These are phyloP conservation scores for Bombus picipes DNA, from an alignment of 1,140 invertebrate genomes.

Conservation along the genomic window DNA sequence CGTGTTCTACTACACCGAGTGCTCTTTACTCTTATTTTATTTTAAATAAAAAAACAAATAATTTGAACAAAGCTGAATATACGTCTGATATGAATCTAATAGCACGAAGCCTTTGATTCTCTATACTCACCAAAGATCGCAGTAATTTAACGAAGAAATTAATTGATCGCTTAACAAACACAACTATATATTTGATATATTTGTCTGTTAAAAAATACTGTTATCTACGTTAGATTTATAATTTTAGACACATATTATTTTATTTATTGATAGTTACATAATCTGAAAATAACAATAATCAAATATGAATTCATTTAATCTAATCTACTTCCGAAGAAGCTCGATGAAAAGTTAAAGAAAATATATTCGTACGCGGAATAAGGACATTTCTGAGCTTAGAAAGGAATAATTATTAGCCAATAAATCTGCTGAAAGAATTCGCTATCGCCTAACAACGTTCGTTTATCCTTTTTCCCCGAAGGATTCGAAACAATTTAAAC, in stretches of 20 bases:
- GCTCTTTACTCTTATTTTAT: too few relatives aligned
- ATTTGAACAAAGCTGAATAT: background rate
- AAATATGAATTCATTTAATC: background rate
- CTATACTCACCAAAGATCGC: background rate
- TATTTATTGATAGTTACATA: background rate
- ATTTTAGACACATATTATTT: background rate
- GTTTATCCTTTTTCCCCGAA: background rate
- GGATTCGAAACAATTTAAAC: background rate
- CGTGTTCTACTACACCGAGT: background rate
- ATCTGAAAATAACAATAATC: too few relatives aligned
- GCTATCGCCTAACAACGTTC: too few relatives aligned
- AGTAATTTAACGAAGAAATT: background rate
- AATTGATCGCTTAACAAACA: background rate
- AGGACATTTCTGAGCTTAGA: too few relatives aligned
- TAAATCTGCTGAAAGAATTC: too few relatives aligned
- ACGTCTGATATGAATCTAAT: background rate
- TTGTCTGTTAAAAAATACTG: background rate
- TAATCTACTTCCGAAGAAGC: background rate
- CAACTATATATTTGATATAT: background rate
- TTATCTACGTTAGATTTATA: background rate
- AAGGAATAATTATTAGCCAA: too few relatives aligned
- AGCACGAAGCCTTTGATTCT: background rate
- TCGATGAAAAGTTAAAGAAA: background rate
- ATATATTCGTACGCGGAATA: too few relatives aligned
- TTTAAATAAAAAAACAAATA: background rate